Percentiles rank a stretch among this genome's conserved stretches.
Evolutionary conservation across 2,888 invertebrate species (phyloP).

Genomic region (Malthinus flaveolus): DNA sequence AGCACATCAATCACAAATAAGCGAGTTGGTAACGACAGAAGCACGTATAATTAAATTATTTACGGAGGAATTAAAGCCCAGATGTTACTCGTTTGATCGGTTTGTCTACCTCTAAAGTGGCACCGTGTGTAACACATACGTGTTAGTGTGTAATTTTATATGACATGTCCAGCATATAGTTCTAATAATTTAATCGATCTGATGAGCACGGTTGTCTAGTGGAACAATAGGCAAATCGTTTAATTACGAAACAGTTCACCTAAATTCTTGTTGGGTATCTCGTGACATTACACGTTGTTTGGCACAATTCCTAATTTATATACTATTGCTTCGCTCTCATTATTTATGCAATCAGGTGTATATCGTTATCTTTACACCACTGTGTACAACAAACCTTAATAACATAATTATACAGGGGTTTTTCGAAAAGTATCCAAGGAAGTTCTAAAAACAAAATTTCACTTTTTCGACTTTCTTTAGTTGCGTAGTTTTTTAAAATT

Average conservation of each 20-base stretch:
- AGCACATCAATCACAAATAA: conserved; percentile 32
- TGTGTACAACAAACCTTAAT: too few species aligned
- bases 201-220: conserved; percentile 46
- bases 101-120: conserved; percentile 23
- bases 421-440: too few species aligned
- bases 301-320: conserved; percentile 11
- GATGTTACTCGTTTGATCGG: conserved; percentile 22
- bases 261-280: conserved; percentile 33
- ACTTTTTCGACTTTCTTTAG: too few species aligned
- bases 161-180: conserved; percentile 37
- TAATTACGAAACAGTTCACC: conserved; percentile 44
- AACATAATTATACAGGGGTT: too few species aligned
- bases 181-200: conserved; percentile 47
- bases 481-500: too few species aligned
- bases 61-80: conserved; percentile 30
- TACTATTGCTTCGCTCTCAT: conserved; percentile 10
- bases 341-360: conserved; percentile 15
- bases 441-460: too few species aligned
- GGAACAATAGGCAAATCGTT: conserved; percentile 47
- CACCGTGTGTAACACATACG: conserved; percentile 38
- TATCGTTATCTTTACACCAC: not conserved
- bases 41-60: conserved; percentile 36
- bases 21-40: conserved; percentile 13
- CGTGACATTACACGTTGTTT: conserved; percentile 10
- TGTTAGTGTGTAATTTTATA: conserved; percentile 44